Conservation (phyloP, 2,797 vertebrate species). For the Diplodus puntazzo region DNA sequence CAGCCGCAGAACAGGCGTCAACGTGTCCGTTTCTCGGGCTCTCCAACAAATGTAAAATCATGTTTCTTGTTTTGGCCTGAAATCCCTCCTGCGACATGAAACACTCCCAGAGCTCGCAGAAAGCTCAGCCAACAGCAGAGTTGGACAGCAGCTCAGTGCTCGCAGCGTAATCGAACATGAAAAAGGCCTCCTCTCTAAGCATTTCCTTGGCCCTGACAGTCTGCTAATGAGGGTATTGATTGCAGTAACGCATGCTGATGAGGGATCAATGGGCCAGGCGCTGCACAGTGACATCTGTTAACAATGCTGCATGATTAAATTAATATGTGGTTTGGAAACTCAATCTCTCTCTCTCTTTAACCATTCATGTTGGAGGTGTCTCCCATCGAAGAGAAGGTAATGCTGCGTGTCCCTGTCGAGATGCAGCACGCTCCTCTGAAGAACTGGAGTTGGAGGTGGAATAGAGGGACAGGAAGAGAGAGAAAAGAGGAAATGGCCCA, state of each 20-base stretch:
- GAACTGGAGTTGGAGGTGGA: conserved; percentile 41
- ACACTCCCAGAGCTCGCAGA: conserved; percentile 43
- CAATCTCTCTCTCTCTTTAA: conserved; percentile 49
- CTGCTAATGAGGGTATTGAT: conserved; percentile 81
- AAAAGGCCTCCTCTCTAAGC: conserved; percentile 63
- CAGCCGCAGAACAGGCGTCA: conserved; percentile 47
- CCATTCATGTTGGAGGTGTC: conserved; percentile 59
- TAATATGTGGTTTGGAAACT: conserved; percentile 75
- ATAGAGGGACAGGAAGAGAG: conserved; percentile 4
- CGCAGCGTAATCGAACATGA: conserved; percentile 69
- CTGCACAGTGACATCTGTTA: conserved; percentile 82
- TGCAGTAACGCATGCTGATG: conserved; percentile 80
- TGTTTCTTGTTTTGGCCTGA: conserved; percentile 44
- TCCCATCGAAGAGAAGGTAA: conserved; percentile 43
- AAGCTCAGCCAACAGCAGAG: conserved; percentile 40
- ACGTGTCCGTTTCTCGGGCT: conserved; percentile 39
- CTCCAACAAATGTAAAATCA: conserved; percentile 43
- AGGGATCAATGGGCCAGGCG: conserved; percentile 73
- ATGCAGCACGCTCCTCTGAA: conserved; percentile 38
- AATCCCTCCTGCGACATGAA: conserved; percentile 51
- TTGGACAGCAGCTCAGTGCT: conserved; percentile 55
- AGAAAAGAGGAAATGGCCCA: conserved; percentile 23
- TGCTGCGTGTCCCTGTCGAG: conserved; percentile 15
- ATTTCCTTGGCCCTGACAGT: conserved; percentile 64
- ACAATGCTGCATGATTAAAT: conserved; percentile 83